These are phyloP conservation scores for Spizaetus ornatus DNA, from an alignment of 2,113 vertebrate species.

Conservation along the genomic window DNA sequence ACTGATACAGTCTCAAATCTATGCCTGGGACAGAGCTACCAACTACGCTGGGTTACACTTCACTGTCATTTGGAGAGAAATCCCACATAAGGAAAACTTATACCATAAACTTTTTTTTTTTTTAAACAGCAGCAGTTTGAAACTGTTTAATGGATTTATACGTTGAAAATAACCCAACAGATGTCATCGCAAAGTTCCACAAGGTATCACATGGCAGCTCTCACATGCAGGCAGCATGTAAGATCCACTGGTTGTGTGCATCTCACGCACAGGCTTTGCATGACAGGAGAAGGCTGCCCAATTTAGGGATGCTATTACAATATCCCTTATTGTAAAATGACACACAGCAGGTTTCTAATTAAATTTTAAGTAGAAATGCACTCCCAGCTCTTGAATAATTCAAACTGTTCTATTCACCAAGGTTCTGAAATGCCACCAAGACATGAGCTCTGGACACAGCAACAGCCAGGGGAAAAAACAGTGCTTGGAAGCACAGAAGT, in stretches of 20 bases:
- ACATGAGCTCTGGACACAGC: neutral
- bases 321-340: constrained; percentile 59
- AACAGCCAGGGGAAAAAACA: neutral
- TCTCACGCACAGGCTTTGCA: neutral
- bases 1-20: neutral
- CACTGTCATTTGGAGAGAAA: neutral
- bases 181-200: constrained; percentile 16
- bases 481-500: neutral
- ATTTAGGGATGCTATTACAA: constrained; percentile 53
- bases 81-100: neutral
- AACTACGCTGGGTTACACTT: neutral
- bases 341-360: constrained; percentile 61
- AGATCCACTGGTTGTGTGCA: neutral
- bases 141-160: constrained; percentile 10
- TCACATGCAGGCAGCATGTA: neutral
- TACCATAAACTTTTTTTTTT: neutral
- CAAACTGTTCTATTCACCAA: constrained; percentile 50
- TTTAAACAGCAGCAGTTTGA: constrained; percentile 34
- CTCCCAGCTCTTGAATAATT: constrained; percentile 65
- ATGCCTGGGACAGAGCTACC: neutral
- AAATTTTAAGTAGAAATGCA: constrained; percentile 66
- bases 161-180: constrained; percentile 30
- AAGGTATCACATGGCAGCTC: constrained; percentile 2
- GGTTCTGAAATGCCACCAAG: constrained; percentile 38
- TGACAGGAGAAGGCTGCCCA: neutral